Percentiles rank a stretch among this genome's conserved stretches.
Evolutionary conservation across 2,113 vertebrate species (phyloP).

Genomic region (Calonectris borealis): DNA sequence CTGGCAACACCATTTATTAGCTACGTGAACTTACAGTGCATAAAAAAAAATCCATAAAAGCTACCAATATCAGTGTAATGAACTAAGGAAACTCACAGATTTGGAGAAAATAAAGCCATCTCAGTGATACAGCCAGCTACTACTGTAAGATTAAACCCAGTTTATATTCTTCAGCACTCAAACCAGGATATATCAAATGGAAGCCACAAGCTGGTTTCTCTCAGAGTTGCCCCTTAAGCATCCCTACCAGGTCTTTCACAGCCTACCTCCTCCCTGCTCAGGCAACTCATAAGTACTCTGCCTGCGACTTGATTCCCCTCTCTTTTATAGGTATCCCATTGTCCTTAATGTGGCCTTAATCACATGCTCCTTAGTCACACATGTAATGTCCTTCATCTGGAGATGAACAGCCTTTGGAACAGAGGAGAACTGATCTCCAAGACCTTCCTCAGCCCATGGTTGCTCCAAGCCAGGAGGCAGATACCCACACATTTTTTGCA

Average conservation of each 20-base stretch:
- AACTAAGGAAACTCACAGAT: not conserved
- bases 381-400: not conserved
- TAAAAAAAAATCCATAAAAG: not conserved
- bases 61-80: not conserved
- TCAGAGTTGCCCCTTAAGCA: too few species aligned
- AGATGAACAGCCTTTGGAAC: not conserved
- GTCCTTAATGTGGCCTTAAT: not conserved
- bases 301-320: not conserved
- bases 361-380: not conserved
- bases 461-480: not conserved
- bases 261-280: not conserved
- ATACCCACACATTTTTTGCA: not conserved
- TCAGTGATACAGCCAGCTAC: not conserved
- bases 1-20: slow-evolving; percentile 6
- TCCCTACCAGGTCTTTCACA: not conserved
- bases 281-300: not conserved
- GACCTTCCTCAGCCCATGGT: not conserved
- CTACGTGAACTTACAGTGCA: not conserved
- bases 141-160: not conserved
- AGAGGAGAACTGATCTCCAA: not conserved
- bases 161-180: not conserved
- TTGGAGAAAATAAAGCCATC: not conserved
- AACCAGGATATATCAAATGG: not conserved
- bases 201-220: not conserved
- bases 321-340: not conserved